Percentiles rank a stretch among this genome's conserved stretches.
Evolutionary conservation across 1,140 invertebrate genomes (phyloP).

Genomic region (Nomia melanderi): DNA sequence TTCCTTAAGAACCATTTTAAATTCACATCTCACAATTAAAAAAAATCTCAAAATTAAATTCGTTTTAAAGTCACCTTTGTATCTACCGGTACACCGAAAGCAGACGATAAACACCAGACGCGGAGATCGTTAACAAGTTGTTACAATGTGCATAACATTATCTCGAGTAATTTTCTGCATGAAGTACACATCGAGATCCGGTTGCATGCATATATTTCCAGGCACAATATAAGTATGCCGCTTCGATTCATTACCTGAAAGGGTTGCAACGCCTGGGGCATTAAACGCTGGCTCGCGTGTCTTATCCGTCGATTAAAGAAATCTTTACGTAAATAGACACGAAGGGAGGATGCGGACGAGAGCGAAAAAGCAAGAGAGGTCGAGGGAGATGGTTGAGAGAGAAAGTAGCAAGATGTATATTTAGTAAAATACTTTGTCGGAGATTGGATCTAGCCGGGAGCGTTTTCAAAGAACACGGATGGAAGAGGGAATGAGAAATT

Average conservation of each 20-base stretch:
- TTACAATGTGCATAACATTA: slow-evolving; percentile 33
- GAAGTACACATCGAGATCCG: background rate
- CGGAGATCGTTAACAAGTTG: slow-evolving; percentile 11
- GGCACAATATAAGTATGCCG: slow-evolving; percentile 20
- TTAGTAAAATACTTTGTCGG: slow-evolving; percentile 9
- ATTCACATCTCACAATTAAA: too few species aligned
- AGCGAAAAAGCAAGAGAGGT: background rate
- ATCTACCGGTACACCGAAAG: too few species aligned
- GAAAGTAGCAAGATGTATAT: background rate
- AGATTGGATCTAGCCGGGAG: background rate
- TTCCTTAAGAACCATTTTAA: too few species aligned
- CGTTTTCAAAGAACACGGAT: background rate
- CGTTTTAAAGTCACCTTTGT: too few species aligned
- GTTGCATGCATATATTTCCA: background rate
- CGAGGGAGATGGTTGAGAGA: background rate
- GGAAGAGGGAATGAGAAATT: background rate
- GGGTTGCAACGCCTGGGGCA: background rate
- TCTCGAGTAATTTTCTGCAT: background rate
- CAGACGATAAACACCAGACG: too few species aligned
- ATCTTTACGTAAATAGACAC: background rate
- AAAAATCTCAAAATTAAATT: too few species aligned
- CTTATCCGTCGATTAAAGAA: background rate
- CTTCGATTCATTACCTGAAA: slow-evolving; percentile 1
- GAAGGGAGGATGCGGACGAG: background rate
- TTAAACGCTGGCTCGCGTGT: slow-evolving; percentile 17